Conservation (phyloP, 2,888 invertebrate species). For the Gastrophysa polygoni region DNA sequence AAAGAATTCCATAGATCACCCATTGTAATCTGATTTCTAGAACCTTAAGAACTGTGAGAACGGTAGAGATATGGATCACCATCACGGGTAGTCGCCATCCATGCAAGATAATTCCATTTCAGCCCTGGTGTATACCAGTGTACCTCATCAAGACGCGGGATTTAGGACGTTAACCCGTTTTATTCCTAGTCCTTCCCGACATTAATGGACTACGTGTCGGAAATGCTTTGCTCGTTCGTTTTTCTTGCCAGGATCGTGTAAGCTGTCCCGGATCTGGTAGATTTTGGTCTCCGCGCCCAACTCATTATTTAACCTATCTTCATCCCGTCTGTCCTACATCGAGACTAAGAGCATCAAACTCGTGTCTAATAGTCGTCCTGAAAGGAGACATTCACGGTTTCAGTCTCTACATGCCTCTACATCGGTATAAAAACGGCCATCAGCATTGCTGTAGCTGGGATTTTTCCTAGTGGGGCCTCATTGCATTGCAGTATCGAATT, state of each 20-base stretch:
- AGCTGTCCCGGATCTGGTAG: slow-evolving; percentile 37
- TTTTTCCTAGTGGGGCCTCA: too few relatives aligned
- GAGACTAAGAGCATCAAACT: slow-evolving; percentile 29
- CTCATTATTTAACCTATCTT: slow-evolving; percentile 40
- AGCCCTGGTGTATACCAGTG: slow-evolving; percentile 35
- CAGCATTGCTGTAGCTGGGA: neutral
- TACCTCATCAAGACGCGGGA: slow-evolving; percentile 42
- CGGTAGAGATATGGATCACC: too few relatives aligned
- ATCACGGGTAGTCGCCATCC: too few relatives aligned
- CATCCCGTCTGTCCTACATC: slow-evolving; percentile 19
- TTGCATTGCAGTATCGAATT: too few relatives aligned
- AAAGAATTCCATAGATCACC: too few relatives aligned
- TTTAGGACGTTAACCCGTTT: slow-evolving; percentile 47
- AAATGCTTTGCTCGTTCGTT: slow-evolving; percentile 46
- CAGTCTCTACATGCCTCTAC: neutral
- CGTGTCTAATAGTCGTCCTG: slow-evolving; percentile 27
- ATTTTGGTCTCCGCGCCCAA: slow-evolving; percentile 37
- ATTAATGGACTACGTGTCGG: slow-evolving; percentile 51
- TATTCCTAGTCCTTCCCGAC: slow-evolving; percentile 44
- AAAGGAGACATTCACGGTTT: slow-evolving; percentile 2
- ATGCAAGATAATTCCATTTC: too few relatives aligned
- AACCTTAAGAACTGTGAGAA: too few relatives aligned
- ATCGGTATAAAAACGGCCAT: neutral
- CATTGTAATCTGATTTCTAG: too few relatives aligned
- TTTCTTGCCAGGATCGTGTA: slow-evolving; percentile 42